Conservation (phyloP, 2,888 invertebrate species). For the Dysmachus trigonus region DNA sequence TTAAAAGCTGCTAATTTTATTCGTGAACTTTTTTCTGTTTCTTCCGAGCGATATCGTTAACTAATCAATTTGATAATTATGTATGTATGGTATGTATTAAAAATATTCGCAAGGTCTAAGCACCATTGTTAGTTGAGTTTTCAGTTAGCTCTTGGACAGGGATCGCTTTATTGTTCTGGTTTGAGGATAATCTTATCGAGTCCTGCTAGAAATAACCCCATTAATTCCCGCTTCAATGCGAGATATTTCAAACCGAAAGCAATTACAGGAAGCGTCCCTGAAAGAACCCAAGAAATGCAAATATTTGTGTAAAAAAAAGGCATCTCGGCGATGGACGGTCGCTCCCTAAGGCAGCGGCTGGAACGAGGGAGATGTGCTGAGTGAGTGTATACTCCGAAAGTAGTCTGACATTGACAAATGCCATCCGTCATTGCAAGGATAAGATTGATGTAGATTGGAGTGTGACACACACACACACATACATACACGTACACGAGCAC, state of each 20-base stretch:
- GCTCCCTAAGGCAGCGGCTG: background rate
- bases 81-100: too few relatives aligned
- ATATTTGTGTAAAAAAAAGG: constrained; percentile 38
- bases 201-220: background rate
- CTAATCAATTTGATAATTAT: too few relatives aligned
- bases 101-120: too few relatives aligned
- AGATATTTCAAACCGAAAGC: background rate
- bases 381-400: constrained; percentile 39
- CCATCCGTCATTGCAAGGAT: constrained; percentile 66
- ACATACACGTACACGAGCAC: background rate
- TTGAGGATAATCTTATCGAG: background rate
- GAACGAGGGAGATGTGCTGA: constrained; percentile 38
- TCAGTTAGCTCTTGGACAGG: background rate
- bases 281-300: constrained; percentile 17
- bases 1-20: too few relatives aligned
- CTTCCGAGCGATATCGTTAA: too few relatives aligned
- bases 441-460: constrained; percentile 66
- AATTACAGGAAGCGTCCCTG: constrained; percentile 11
- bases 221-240: background rate
- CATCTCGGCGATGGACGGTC: background rate
- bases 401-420: constrained; percentile 65
- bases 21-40: too few relatives aligned
- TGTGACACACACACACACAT: constrained; percentile 62
- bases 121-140: too few relatives aligned
- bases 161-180: background rate